Base-by-base conservation (phyloP, 2,113 vertebrate species). In the Oryzias curvinotus region DNA sequence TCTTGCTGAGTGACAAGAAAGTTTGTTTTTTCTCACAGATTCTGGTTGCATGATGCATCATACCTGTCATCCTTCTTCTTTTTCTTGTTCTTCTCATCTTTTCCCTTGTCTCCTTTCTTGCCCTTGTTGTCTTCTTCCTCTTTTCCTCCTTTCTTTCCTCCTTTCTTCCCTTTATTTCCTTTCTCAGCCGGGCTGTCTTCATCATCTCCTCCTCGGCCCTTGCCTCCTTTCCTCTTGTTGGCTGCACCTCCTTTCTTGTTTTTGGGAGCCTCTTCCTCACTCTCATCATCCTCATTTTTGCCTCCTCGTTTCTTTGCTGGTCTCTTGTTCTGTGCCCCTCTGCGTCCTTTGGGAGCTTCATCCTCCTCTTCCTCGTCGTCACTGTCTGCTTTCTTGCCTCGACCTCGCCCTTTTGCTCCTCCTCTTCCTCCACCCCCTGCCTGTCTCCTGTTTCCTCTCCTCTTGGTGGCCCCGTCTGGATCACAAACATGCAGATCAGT, bases 1-100 rank as follows among this genome's bases (percentile, higher is more conserved):
- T 6, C 6, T 16, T 16, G 3, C 14, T 46, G 44, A 46, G 12
- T 10, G 14, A 5, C 5, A 5, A 28, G 17, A 16, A 17, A 19
- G 2, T 1, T 23, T 23, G 5, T 53, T 36, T 16, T 44, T 12
- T 46, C 12, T 7, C 64, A 7, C 15, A 36, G 28, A 30, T 30
- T 30, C 10, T 36, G 36, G 8, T 12, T 36, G 36, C 12, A 10
- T 36, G 36, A 36, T 65, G 6, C 53, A 1, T 1, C 55, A 1
- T 81, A 92, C 91, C 91, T 89, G 73, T 81, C 87, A 7, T 81
- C 87, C 60, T 93, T 92, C 62, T 88, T 91, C 45, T 89, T 89
- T 59, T 91, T 77, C 1, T 90, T 92, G 55, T 86, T 88, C 46
- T 86, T 82, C 55, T 91, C 89, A 5, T 77, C 85, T 49, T 92